Conservation (phyloP, 2,113 vertebrate species). For the Spea multiplicata region DNA sequence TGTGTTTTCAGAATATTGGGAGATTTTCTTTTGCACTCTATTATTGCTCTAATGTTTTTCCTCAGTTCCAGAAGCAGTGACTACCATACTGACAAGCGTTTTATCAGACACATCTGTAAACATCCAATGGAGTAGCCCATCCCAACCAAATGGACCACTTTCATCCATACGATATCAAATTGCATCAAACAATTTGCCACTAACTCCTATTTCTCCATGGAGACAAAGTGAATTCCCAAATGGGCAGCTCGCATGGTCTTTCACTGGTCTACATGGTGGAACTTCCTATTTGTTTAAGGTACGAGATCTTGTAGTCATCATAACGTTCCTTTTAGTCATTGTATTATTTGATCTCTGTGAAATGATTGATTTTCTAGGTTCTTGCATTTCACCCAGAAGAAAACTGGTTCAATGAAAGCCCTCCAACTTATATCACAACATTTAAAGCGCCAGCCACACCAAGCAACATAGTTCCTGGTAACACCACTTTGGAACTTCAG, state of each 20-base stretch:
- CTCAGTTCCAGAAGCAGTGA: slow-evolving; percentile 64
- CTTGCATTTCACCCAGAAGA: slow-evolving; percentile 65
- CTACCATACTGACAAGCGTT: slow-evolving; percentile 50
- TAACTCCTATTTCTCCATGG: slow-evolving; percentile 53
- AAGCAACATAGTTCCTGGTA: slow-evolving; percentile 55
- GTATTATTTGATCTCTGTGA: background rate
- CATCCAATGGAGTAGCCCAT: slow-evolving; percentile 62
- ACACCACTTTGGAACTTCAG: slow-evolving; percentile 60
- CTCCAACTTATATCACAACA: slow-evolving; percentile 51
- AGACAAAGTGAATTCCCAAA: slow-evolving; percentile 60
- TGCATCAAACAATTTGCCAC: slow-evolving; percentile 52
- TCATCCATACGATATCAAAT: slow-evolving; percentile 65
- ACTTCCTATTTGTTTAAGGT: slow-evolving; percentile 59
- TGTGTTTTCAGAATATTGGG: too few relatives aligned
- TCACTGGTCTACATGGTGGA: slow-evolving; percentile 54
- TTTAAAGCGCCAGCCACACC: slow-evolving; percentile 61
- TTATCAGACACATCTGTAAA: slow-evolving; percentile 59
- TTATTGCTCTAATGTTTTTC: slow-evolving; percentile 4
- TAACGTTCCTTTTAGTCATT: background rate
- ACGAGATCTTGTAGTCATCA: background rate
- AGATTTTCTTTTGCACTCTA: too few relatives aligned
- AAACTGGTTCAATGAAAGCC: slow-evolving; percentile 64
- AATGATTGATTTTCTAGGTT: slow-evolving; percentile 56
- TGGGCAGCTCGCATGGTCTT: slow-evolving; percentile 51
- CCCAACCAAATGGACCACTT: slow-evolving; percentile 61